Percentiles rank a stretch among this genome's conserved stretches.
phyloP scores from a whole-genome alignment of 2,113 vertebrate species.

The Monopterus albus region DNA sequence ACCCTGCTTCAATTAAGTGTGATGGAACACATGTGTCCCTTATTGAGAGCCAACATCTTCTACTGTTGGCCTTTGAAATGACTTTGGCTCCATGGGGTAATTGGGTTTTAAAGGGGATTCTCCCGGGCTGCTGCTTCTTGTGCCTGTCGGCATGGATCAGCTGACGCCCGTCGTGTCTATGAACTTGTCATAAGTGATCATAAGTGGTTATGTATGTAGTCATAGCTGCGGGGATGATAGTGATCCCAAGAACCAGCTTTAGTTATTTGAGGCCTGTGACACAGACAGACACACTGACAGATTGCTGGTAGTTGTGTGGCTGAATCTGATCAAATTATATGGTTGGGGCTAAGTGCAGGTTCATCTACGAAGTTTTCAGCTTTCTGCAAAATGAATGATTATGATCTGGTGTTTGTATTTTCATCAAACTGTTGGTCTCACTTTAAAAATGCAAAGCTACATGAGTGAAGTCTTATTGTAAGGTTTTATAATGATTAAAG shows the following conservation, averaged over 20 bases:
- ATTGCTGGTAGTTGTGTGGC: conserved; percentile 34
- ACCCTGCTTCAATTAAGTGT: conserved; percentile 81
- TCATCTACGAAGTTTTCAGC: conserved; percentile 55
- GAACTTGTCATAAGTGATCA: conserved; percentile 57
- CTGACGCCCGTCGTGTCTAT: conserved; percentile 67
- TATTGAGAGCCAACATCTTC: conserved; percentile 78
- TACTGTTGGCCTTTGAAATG: conserved; percentile 76
- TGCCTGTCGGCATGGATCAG: conserved; percentile 68
- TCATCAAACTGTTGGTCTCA: not conserved
- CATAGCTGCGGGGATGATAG: conserved; percentile 58
- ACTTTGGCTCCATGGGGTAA: conserved; percentile 74
- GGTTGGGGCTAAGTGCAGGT: conserved; percentile 23
- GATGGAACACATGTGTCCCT: conserved; percentile 83
- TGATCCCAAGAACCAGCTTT: conserved; percentile 41
- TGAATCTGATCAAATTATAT: conserved; percentile 59
- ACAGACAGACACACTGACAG: conserved; percentile 23
- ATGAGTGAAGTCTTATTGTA: not conserved
- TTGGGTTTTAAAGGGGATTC: conserved; percentile 78
- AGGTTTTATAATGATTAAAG: not conserved
- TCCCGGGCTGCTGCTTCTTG: conserved; percentile 64
- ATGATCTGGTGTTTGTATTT: not conserved
- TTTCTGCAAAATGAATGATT: not conserved
- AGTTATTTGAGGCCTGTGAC: conserved; percentile 51
- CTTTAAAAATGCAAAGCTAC: not conserved
- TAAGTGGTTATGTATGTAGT: conserved; percentile 72